These are phyloP conservation scores for Sebastes taczanowskii DNA, from an alignment of 2,797 vertebrate genomes.

Conservation along the genomic window DNA sequence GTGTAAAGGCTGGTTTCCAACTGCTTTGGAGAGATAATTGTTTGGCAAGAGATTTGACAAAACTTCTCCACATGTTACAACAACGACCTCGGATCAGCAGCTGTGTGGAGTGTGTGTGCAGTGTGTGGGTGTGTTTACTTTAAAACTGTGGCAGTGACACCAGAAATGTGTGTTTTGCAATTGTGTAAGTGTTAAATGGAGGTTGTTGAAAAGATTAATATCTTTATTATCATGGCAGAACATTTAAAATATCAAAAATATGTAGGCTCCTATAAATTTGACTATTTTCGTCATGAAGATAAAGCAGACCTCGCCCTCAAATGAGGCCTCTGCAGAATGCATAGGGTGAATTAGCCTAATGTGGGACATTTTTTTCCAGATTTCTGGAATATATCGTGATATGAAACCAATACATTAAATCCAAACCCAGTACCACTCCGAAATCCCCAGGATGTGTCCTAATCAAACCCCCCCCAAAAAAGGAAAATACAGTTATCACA, in stretches of 20 bases:
- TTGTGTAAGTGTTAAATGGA: conserved; percentile 22
- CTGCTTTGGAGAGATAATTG: conserved; percentile 40
- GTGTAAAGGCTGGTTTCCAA: conserved; percentile 27
- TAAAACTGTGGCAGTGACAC: conserved; percentile 33
- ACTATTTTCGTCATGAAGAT: conserved; percentile 4
- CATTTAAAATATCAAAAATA: conserved; percentile 9
- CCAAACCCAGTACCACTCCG: too few relatives aligned
- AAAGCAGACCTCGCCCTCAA: neutral
- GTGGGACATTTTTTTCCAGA: too few relatives aligned
- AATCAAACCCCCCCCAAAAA: too few relatives aligned
- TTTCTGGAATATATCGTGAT: too few relatives aligned
- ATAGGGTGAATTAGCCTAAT: neutral
- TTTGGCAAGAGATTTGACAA: conserved; percentile 71
- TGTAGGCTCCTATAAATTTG: neutral
- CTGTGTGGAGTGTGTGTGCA: conserved; percentile 38
- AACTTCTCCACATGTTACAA: conserved; percentile 72
- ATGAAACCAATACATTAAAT: too few relatives aligned
- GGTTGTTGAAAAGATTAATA: conserved; percentile 20
- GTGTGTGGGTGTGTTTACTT: conserved; percentile 15
- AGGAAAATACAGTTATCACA: too few relatives aligned
- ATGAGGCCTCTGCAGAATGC: neutral
- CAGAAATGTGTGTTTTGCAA: conserved; percentile 5
- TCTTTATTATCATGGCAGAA: conserved; percentile 11
- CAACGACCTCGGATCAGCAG: conserved; percentile 67
- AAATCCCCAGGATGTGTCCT: too few relatives aligned